A percentile compares a stretch with the other conserved stretches of the same genome.
Evolutionary conservation across 2,113 vertebrate species (phyloP).

Genomic region (Poecile atricapillus): DNA sequence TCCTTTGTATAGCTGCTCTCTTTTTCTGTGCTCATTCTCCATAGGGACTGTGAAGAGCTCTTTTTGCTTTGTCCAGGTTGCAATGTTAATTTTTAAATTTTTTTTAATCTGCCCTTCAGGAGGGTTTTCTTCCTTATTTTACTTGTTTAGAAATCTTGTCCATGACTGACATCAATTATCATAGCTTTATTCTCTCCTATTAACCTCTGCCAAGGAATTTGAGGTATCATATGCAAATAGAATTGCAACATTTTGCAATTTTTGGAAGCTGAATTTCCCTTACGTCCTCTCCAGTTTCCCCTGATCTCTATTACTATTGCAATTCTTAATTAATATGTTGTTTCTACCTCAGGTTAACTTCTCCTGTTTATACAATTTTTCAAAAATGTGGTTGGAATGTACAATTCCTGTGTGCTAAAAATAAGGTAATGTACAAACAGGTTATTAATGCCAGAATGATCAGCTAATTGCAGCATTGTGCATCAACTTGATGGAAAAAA

Average conservation of each 20-base stretch:
- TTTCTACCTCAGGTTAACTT: background rate
- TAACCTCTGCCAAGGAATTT: background rate
- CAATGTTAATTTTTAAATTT: background rate
- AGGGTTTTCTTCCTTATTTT: background rate
- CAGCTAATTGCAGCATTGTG: background rate
- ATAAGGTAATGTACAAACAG: background rate
- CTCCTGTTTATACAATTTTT: background rate
- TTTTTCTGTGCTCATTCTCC: background rate
- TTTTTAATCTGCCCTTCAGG: background rate
- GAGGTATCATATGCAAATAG: background rate
- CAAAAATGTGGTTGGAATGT: background rate
- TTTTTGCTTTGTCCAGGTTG: background rate
- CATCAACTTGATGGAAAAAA: background rate
- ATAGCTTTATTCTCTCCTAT: background rate
- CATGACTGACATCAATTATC: background rate
- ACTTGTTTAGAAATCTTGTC: background rate
- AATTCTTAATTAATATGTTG: background rate
- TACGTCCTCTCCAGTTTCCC: background rate
- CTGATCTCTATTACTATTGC: background rate
- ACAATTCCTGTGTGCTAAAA: background rate
- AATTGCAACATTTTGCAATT: background rate
- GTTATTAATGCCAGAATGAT: background rate
- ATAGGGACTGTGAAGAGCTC: background rate
- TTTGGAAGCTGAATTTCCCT: background rate
- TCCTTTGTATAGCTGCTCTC: background rate